These are phyloP conservation scores for Anodontia alba DNA, from an alignment of 2,888 invertebrate species.

Conservation along the genomic window DNA sequence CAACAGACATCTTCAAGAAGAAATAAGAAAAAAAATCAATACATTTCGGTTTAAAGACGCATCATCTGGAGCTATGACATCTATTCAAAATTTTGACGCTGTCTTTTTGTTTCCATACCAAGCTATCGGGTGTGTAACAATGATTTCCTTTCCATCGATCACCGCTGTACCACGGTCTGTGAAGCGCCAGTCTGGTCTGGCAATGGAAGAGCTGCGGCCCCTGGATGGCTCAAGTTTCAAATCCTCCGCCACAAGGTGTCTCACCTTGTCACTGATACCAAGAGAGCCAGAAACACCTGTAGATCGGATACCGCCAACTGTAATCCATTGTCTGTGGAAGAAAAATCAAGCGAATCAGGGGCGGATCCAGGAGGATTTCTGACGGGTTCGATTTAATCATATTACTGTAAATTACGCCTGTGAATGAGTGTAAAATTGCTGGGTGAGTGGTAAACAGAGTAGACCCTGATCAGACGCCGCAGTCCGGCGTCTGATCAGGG, in stretches of 20 bases:
- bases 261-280: slow-evolving; percentile 72
- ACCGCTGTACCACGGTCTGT: slow-evolving; percentile 38
- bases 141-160: slow-evolving; percentile 60
- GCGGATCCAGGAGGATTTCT: too few species aligned
- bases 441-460: too few species aligned
- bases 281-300: slow-evolving; percentile 77
- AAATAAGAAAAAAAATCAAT: too few species aligned
- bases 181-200: slow-evolving; percentile 51
- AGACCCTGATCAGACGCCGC: too few species aligned
- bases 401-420: background rate
- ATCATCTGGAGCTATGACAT: too few species aligned
- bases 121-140: slow-evolving; percentile 70
- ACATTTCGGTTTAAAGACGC: too few species aligned
- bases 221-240: slow-evolving; percentile 62
- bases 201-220: slow-evolving; percentile 35
- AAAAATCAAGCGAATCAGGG: too few species aligned
- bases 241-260: slow-evolving; percentile 44
- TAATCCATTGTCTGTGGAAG: slow-evolving; percentile 68
- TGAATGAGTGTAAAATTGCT: background rate
- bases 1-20: too few species aligned
- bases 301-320: slow-evolving; percentile 79
- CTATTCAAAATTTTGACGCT: slow-evolving; percentile 30
- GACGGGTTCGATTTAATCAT: too few species aligned
- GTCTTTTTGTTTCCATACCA: slow-evolving; percentile 42
- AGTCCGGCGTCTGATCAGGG: too few species aligned